These are phyloP conservation scores for Eunapius fragilis DNA, from an alignment of 37 sponge, comb jelly and placozoan species.

Conservation along the genomic window DNA sequence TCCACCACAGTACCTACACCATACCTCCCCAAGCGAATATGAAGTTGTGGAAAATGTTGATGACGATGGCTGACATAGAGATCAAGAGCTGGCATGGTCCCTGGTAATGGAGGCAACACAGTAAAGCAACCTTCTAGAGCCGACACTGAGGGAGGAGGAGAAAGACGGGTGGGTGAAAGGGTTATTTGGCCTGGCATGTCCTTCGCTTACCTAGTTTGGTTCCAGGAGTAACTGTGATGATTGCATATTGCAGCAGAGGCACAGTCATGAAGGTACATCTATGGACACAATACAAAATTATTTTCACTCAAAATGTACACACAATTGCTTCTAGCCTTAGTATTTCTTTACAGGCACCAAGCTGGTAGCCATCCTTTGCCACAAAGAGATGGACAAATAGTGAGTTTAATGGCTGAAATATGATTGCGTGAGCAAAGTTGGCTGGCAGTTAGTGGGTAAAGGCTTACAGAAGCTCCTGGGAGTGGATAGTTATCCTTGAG, in stretches of 20 bases:
- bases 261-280: slow-evolving; percentile 75
- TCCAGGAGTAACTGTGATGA: slow-evolving; percentile 26
- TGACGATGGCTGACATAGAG: slow-evolving; percentile 68
- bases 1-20: not conserved
- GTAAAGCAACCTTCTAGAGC: slow-evolving; percentile 27
- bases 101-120: slow-evolving; percentile 6
- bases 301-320: not conserved
- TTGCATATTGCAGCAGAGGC: slow-evolving; percentile 74
- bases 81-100: not conserved
- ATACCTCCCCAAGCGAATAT: slow-evolving; percentile 60
- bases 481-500: slow-evolving; percentile 37
- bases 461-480: slow-evolving; percentile 57
- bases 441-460: not conserved
- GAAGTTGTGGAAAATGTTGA: slow-evolving; percentile 77
- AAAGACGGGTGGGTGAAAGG: not conserved
- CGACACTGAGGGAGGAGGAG: slow-evolving; percentile 12
- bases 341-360: slow-evolving; percentile 68
- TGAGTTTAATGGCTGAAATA: slow-evolving; percentile 86
- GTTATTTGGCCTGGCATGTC: not conserved
- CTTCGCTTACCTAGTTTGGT: slow-evolving; percentile 48
- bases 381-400: slow-evolving; percentile 91
- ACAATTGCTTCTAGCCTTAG: slow-evolving; percentile 37
- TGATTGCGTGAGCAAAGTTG: not conserved
- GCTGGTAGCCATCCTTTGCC: slow-evolving; percentile 67
- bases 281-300: not conserved